Evolutionary conservation across 2,797 vertebrate genomes (phyloP).

Genomic region (Rhinatrema bivittatum): DNA sequence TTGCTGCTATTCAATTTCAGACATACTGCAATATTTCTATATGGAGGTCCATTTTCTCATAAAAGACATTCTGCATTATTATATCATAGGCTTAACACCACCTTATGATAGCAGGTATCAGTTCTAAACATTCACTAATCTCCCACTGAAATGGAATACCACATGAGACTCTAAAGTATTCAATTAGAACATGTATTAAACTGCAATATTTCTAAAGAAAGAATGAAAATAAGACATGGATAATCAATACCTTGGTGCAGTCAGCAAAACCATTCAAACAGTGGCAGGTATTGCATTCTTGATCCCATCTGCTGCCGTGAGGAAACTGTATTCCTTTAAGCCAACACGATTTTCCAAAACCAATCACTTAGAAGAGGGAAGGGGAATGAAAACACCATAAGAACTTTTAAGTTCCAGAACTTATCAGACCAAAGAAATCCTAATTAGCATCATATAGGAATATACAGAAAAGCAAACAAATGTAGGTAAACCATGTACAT

Average conservation of each 20-base stretch:
- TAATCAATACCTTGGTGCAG: constrained; percentile 79
- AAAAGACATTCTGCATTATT: too few relatives aligned
- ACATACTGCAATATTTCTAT: too few relatives aligned
- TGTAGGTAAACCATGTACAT: neutral
- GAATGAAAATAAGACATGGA: neutral
- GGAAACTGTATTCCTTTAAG: constrained; percentile 66
- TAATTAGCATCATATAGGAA: neutral
- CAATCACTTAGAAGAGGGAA: constrained; percentile 53
- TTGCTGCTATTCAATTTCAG: too few relatives aligned
- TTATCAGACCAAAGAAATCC: neutral
- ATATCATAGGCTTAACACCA: too few relatives aligned
- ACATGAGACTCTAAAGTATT: too few relatives aligned
- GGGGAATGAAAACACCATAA: neutral
- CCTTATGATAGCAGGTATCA: too few relatives aligned
- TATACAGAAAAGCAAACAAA: too few relatives aligned
- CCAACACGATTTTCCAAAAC: constrained; percentile 74
- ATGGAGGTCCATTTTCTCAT: too few relatives aligned
- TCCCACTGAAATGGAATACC: too few relatives aligned
- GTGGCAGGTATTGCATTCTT: constrained; percentile 84
- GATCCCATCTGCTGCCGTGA: constrained; percentile 79
- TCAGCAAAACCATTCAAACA: constrained; percentile 71
- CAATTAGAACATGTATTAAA: too few relatives aligned
- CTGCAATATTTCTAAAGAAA: too few relatives aligned
- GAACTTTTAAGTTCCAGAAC: neutral
- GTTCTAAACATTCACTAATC: too few relatives aligned